Base-by-base conservation (phyloP, 2,888 invertebrate species). In the Tineola bisselliella region DNA sequence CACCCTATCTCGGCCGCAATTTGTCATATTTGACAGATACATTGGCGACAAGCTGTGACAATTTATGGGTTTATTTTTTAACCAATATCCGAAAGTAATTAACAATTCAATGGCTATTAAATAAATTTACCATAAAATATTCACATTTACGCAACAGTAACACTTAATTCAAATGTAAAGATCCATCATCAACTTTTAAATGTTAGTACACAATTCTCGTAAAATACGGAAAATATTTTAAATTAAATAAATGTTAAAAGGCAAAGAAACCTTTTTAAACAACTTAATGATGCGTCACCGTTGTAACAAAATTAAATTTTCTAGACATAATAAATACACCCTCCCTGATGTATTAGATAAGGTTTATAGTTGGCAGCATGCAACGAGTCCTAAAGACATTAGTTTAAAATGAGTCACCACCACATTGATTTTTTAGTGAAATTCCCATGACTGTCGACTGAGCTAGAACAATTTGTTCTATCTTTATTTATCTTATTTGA, bases 381-480 rank as follows among this genome's bases (percentile, higher is more conserved):
- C 38, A 38, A 38, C 38, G n/a, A 3, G 1, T 38, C 38, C 38
- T 38, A 2, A 38, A 38, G 38, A 12, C 10, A 6, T 38, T 38
- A 6, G 38, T n/a, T 38, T 38, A 10, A 25, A 38, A n/a, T 38
- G 38, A 38, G 6, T 38, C 38, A 38, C n/a, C 5, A 31, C 31
- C 11, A 3, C 38, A 38, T 38, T 38, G 38, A 38, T 38, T 38
- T 38, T 31, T 38, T 10, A 10, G n/a, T 10, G 38, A 11, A 48
- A 19, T 52, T 62, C 31, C 44, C 54, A 48, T 33, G 58, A 63
- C 60, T 62, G 60, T 58, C 62, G 33, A 48, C 44, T 58, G 13
- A 61, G 33, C 33, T 17, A 17, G 6, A 58, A 44, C 30, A 30
- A 30, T 58, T 48, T 57, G 15, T 48, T n/a, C 11, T 38, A 54